A percentile compares a stretch with the other conserved stretches of the same genome.
phyloP scores from a whole-genome alignment of 2,888 invertebrate species.

The Sylvicola cinctus region DNA sequence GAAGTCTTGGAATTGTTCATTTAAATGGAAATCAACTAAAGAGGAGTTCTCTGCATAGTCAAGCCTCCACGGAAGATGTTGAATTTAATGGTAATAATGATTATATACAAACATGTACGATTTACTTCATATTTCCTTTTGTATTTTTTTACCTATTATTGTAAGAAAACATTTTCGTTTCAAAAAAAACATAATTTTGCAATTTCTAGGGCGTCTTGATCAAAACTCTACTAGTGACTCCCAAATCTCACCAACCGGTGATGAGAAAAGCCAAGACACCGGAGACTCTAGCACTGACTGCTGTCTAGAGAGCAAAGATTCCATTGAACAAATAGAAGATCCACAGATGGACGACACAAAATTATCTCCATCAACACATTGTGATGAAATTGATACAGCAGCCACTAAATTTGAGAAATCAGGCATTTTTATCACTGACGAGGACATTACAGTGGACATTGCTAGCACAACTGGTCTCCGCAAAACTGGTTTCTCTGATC shows the following conservation, averaged over 20 bases:
- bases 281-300: slow-evolving; percentile 4
- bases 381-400: slow-evolving; percentile 17
- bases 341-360: too few species aligned
- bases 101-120: slow-evolving; percentile 3
- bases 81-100: slow-evolving; percentile 41
- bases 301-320: slow-evolving; percentile 6
- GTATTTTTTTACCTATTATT: too few species aligned
- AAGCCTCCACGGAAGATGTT: slow-evolving; percentile 50
- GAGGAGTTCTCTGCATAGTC: slow-evolving; percentile 46
- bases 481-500: slow-evolving; percentile 44
- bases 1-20: slow-evolving; percentile 50
- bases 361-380: slow-evolving; percentile 29
- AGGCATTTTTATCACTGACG: slow-evolving; percentile 22
- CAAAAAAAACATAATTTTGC: not conserved
- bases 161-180: not conserved
- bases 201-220: slow-evolving; percentile 31
- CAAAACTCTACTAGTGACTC: slow-evolving; percentile 24
- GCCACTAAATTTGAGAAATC: slow-evolving; percentile 20
- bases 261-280: slow-evolving; percentile 11
- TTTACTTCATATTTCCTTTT: slow-evolving; percentile 1
- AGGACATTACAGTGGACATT: slow-evolving; percentile 34
- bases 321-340: too few species aligned
- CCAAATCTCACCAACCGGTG: slow-evolving; percentile 25
- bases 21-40: slow-evolving; percentile 25
- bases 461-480: slow-evolving; percentile 47